phyloP scores from a whole-genome alignment of 2,888 invertebrate genomes.

The Callinectes sapidus region DNA sequence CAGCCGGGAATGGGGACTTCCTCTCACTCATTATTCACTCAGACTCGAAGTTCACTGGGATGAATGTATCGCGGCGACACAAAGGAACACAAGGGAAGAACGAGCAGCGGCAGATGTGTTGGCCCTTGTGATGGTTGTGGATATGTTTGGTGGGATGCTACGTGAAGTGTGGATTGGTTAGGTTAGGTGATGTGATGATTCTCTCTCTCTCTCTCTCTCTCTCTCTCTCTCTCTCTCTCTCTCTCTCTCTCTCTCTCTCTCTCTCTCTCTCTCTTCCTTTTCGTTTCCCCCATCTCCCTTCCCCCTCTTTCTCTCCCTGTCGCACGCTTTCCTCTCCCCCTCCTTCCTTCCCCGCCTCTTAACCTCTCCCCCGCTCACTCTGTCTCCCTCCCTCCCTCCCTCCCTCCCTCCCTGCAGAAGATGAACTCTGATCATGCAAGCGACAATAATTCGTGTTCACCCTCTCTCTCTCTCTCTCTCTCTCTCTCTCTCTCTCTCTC shows the following conservation, averaged over 20 bases:
- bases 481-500: background rate
- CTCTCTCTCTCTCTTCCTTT: constrained; percentile 1
- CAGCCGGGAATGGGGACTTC: too few species aligned
- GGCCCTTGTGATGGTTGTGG: too few species aligned
- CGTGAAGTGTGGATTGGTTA: background rate
- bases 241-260: constrained; percentile 27
- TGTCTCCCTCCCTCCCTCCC: background rate
- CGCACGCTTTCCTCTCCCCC: background rate
- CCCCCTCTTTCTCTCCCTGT: background rate
- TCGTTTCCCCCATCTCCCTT: background rate
- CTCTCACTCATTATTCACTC: too few species aligned
- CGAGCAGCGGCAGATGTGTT: background rate
- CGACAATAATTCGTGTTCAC: constrained; percentile 6
- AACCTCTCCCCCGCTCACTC: background rate
- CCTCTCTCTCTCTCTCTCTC: background rate
- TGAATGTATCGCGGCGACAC: too few species aligned
- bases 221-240: constrained; percentile 40
- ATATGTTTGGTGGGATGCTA: too few species aligned
- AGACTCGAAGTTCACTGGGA: too few species aligned
- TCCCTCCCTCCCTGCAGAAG: constrained; percentile 24
- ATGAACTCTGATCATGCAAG: constrained; percentile 33
- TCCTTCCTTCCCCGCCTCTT: background rate
- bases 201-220: constrained; percentile 33
- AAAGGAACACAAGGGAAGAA: too few species aligned
- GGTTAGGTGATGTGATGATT: background rate